Base-by-base conservation (phyloP, 1,140 invertebrate species). In the Bradysia coprophila region DNA sequence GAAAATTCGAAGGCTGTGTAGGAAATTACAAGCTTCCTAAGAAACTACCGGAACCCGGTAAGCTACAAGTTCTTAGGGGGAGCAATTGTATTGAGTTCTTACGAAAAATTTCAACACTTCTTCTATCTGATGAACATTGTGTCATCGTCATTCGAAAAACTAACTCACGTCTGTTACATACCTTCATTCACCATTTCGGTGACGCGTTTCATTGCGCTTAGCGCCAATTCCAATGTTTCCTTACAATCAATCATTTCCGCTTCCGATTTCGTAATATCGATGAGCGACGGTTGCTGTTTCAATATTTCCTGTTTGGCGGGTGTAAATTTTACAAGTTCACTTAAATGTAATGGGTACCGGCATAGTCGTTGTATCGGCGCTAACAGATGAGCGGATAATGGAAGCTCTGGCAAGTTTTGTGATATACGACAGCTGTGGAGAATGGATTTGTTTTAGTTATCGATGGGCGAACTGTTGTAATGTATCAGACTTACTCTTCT, bases 301-400 rank as follows among this genome's bases (percentile, higher is more conserved):
- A 38, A 11, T 5, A 38, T n/a, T 18, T 38, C 36, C 36, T 38
- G 36, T 38, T 83, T 43, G 76, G 72, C n/a, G 66, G 49, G 50
- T 72, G 78, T 79, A 47, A 81, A 78, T 55, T 88, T 89, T 15
- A 88, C 66, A 34, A 92, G 66, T 64, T 92, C 86, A 22, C 77
- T 78, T 41, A 92, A 65, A 54, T 92, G 88, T 19, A 93, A 67
- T 10, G 87, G 88, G 62, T 92, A 93, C 58, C 91, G 88, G 62
- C 88, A 93, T 49, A 93, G 90, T 59, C 86, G 78, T 63, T 93
- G 88, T 19, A 93, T 81, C 1, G 88, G 88, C 1, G 85, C 86
- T 31, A 93, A 61, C 11, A 93, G 64, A 63, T 90, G 91, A 11
- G 87, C 87, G 51, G 90, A 87, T 32, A 93, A 62, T 10, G 85